Base-by-base conservation (phyloP, 2,113 vertebrate genomes). In the Varanus salvator region DNA sequence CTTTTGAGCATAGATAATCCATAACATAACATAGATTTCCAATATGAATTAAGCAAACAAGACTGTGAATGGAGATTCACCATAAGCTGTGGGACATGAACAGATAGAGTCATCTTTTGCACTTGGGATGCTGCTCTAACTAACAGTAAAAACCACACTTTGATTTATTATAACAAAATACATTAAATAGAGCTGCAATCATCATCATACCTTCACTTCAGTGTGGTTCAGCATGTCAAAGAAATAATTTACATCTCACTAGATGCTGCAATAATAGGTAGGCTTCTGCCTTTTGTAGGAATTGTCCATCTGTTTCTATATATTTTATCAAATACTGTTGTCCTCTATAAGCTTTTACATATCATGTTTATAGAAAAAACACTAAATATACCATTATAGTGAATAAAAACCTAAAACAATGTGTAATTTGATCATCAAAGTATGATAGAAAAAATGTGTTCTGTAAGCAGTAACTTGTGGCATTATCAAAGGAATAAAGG, bases 391-490 rank as follows among this genome's bases (percentile, higher is more conserved):
- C 90, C 84, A 92, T 93, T 87, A 89, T 89, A 92, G 89, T 93
- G 69, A 93, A 52, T 54, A 52, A 85, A 85, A 86, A 93, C 91
- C 77, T 88, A 92, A 93, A 93, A 86, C 84, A 95, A 94, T 91
- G 68, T 87, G 48, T 91, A 95, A 93, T 92, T 90, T 84, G 93
- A 91, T 90, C 94, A 94, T 66, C 88, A 93, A 93, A 87, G 84
- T 69, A 92, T 92, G 95, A 89, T 91, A n/a, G 80, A 92, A 3
- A 0, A 17, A n/a, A 95, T 94, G 84, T 92, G 93, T 92, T 95
- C 93, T 93, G 93, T 85, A 95, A 78, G 85, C 85, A 92, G 91
- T 93, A 38, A 92, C 50, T 93, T 84, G 78, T 75, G 89, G 66
- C 1, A 0, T 87, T 95, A 94, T 80, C 52, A 94, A 92, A 92